Evolutionary conservation across 2,888 invertebrate genomes (phyloP), one percentile per base, ranked within the genome.

Genomic region (Ichneumoninae sp.): DNA sequence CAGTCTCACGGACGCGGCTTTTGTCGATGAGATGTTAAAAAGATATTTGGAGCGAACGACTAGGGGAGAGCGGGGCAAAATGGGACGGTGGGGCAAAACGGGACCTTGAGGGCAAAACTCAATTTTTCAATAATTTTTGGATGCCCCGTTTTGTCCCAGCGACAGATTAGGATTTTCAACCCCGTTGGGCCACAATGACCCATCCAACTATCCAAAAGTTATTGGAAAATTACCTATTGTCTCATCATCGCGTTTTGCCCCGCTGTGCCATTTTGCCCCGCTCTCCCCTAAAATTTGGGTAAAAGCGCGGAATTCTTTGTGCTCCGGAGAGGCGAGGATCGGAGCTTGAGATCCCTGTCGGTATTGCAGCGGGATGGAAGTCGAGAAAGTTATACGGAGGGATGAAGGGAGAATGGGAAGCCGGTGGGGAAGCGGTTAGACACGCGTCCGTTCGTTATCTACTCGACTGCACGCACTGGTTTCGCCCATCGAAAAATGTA

Each of bases 361-460:
- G 16, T 62, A 30, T 33, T 33, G 30, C 62, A 62, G n/a, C 62
- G 33, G 33, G 5, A 33, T n/a, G 62, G 22, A 62, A 62, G 30
- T 62, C 33, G 26, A 4, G 30, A 60, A 30, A 60, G 62, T 33
- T 33, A 3, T 0, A 1, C 16, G 16, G 44, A 60, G 57, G 47
- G 40, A 6, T 47, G 57, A 13, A 69, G 62, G 7, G 57, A 13
- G 26, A 60, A 52, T 52, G 82, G 75, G 68, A 68, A 82, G 83
- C 71, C 80, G 78, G 66, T 79, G 69, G 82, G 33, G 72, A 71
- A 50, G 84, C 77, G 82, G 82, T 86, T 84, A 83, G 87, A 84
- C 82, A 86, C 80, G 87, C 86, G 86, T 86, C 84, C 80, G 87
- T 70, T 85, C 86, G 86, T 87, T 90, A 90, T 90, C 89, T 89